Evolutionary conservation across 2,113 vertebrate species (phyloP).

Genomic region (Girardinichthys multiradiatus): DNA sequence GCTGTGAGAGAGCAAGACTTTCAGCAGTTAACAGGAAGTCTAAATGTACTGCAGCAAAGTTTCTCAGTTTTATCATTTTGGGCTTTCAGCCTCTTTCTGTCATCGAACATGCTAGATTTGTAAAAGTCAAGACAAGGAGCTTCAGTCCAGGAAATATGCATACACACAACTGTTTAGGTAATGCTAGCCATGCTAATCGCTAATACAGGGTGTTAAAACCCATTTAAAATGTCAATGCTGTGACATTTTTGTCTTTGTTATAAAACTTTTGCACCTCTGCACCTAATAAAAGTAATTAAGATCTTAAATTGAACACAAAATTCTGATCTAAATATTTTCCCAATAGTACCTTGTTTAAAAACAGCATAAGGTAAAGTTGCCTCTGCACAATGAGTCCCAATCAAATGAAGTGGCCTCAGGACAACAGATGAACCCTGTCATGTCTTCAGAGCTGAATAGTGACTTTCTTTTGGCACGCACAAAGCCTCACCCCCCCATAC

Average conservation of each 20-base stretch:
- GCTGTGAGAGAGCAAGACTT: neutral
- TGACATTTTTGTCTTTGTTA: too few species aligned
- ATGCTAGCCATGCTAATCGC: too few species aligned
- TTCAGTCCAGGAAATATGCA: too few species aligned
- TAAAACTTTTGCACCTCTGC: too few species aligned
- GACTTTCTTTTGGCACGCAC: neutral
- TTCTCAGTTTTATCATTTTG: neutral
- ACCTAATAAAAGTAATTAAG: too few species aligned
- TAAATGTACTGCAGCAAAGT: neutral
- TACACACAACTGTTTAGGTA: too few species aligned
- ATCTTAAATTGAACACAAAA: neutral
- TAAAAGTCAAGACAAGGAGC: too few species aligned
- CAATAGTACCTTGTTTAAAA: neutral
- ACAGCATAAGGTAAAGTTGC: neutral
- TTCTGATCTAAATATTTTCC: neutral
- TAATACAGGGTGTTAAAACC: too few species aligned
- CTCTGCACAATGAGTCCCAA: neutral
- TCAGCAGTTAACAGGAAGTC: neutral
- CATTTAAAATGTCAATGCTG: too few species aligned
- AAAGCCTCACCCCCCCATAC: constrained; percentile 16
- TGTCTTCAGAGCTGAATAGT: constrained; percentile 6
- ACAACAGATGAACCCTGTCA: constrained; percentile 23
- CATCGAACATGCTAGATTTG: too few species aligned
- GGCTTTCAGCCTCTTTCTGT: too few species aligned
- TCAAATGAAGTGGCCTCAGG: neutral